Conservation (phyloP, 2,113 vertebrate genomes). For the Lonchura striata region DNA sequence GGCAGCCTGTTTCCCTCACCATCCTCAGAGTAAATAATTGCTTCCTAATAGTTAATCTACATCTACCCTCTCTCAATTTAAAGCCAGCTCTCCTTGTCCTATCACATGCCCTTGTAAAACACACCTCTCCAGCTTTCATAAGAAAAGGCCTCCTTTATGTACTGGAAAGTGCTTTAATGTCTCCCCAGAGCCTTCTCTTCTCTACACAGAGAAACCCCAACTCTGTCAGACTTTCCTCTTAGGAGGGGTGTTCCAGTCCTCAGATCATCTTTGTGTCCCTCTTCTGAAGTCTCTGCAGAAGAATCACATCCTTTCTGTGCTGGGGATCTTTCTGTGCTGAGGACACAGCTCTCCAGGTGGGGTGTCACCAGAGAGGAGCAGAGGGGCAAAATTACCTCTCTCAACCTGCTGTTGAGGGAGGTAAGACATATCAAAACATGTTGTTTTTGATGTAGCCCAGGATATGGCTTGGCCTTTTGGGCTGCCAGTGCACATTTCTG, state of each 20-base stretch:
- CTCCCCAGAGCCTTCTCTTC: background rate
- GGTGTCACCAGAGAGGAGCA: background rate
- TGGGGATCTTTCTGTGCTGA: background rate
- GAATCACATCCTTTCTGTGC: background rate
- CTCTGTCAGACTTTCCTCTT: background rate
- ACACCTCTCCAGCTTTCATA: background rate
- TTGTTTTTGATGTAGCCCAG: background rate
- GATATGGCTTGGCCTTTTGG: background rate
- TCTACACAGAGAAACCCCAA: rapidly evolving
- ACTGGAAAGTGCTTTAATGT: background rate
- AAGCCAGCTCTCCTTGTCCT: background rate
- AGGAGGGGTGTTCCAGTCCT: background rate
- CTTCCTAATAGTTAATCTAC: background rate
- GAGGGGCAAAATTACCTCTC: background rate
- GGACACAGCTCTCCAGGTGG: rapidly evolving
- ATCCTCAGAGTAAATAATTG: background rate
- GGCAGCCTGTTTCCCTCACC: background rate
- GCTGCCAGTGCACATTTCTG: background rate
- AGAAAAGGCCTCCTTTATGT: background rate
- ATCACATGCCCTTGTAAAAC: background rate
- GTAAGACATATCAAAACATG: rapidly evolving
- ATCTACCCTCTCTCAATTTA: background rate
- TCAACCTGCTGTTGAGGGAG: background rate
- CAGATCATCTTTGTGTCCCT: background rate
- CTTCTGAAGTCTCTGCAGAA: background rate